Percentiles rank a stretch among this genome's conserved stretches.
These are phyloP conservation scores for Toxostoma redivivum DNA, from an alignment of 2,113 vertebrate species.

Conservation along the genomic window DNA sequence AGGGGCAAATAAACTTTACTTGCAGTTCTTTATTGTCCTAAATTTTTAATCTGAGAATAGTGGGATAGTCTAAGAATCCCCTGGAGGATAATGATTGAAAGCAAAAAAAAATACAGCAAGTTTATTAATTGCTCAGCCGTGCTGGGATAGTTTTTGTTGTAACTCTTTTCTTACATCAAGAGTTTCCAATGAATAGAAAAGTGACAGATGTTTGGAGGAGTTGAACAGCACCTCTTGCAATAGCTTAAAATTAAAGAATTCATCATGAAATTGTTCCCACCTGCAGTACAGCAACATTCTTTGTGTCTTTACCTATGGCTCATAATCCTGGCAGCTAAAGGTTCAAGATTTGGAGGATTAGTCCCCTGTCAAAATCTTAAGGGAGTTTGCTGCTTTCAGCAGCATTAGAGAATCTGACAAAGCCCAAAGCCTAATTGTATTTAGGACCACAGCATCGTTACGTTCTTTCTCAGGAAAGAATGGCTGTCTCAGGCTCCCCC, in stretches of 20 bases:
- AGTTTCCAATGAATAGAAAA: constrained; percentile 30
- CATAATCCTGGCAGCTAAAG: background rate
- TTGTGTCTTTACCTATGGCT: background rate
- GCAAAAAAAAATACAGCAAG: background rate
- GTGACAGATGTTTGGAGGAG: constrained; percentile 36
- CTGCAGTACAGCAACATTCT: background rate
- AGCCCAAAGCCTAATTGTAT: background rate
- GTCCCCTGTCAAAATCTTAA: background rate
- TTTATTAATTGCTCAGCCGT: constrained; percentile 42
- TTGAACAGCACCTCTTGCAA: background rate
- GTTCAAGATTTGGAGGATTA: background rate
- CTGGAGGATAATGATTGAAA: constrained; percentile 21
- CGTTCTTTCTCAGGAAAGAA: background rate
- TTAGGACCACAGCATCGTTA: background rate
- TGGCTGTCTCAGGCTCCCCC: background rate
- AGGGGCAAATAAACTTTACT: constrained; percentile 53
- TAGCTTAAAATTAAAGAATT: constrained; percentile 51
- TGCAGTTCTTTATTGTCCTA: constrained; percentile 59
- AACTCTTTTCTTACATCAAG: background rate
- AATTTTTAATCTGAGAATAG: constrained; percentile 52
- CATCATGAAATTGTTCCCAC: background rate
- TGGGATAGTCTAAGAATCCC: background rate
- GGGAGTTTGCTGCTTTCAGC: background rate
- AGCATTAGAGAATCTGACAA: background rate
- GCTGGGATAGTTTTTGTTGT: background rate